These are phyloP conservation scores for Hypselothyrea guttata DNA, from an alignment of 2,888 invertebrate species.

Conservation along the genomic window DNA sequence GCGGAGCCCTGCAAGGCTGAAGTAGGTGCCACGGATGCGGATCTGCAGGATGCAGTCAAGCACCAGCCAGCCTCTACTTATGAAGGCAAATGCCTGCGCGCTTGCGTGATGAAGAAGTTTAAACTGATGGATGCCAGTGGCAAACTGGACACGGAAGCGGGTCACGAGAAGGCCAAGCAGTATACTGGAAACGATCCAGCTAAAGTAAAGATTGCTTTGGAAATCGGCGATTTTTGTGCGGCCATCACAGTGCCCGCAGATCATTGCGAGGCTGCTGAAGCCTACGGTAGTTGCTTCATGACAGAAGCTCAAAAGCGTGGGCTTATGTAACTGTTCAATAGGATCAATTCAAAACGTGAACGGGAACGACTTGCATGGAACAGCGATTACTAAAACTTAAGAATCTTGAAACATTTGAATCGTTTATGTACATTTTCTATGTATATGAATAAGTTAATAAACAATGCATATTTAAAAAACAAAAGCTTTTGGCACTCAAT, in stretches of 20 bases:
- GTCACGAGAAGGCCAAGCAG: constrained; percentile 51
- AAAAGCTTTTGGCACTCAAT: no score
- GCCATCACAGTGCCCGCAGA: constrained; percentile 56
- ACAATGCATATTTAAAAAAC: constrained; percentile 1
- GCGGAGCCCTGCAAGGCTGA: constrained; percentile 60
- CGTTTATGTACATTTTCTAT: no score
- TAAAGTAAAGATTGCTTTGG: constrained; percentile 55
- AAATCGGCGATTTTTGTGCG: constrained; percentile 62
- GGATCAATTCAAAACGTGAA: not conserved
- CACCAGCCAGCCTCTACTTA: constrained; percentile 32
- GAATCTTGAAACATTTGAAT: no score
- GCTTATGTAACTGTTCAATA: constrained; percentile 31
- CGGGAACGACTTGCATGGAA: not conserved
- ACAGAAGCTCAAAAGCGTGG: constrained; percentile 58
- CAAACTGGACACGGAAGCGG: constrained; percentile 58
- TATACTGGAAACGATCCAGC: constrained; percentile 53
- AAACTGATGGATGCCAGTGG: constrained; percentile 61
- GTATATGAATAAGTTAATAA: no score
- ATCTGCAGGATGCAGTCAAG: constrained; percentile 43
- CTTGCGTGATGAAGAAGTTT: constrained; percentile 71
- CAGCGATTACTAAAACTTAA: no score
- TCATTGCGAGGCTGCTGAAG: constrained; percentile 76
- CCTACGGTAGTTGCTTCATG: constrained; percentile 55
- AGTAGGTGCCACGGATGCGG: constrained; percentile 70
- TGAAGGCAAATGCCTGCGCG: constrained; percentile 75